These are phyloP conservation scores for Brienomyrus longianalis DNA, from an alignment of 2,113 vertebrate species.

Conservation along the genomic window DNA sequence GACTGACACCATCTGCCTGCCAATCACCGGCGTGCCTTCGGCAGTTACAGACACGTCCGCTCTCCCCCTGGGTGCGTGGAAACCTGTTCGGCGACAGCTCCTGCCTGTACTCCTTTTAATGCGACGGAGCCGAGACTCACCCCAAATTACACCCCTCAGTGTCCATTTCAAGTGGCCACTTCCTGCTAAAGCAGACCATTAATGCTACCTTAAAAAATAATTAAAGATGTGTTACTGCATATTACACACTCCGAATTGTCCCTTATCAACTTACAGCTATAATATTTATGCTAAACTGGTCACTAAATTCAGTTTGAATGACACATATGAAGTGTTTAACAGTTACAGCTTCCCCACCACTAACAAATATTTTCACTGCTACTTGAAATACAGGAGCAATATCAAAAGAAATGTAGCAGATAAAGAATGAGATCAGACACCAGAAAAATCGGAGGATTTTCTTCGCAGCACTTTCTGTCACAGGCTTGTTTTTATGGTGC, in stretches of 20 bases:
- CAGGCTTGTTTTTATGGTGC: background rate
- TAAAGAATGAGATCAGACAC: background rate
- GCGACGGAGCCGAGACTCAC: background rate
- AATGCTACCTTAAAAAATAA: background rate
- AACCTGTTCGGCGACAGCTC: background rate
- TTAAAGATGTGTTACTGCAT: background rate
- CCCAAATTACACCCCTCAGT: background rate
- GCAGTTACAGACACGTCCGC: background rate
- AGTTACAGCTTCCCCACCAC: background rate
- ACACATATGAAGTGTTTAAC: background rate
- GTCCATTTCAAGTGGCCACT: background rate
- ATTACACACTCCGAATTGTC: background rate
- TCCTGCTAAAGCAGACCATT: background rate
- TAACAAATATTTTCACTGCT: background rate
- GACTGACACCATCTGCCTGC: constrained; percentile 19
- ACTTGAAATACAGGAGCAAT: background rate
- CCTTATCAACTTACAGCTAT: background rate
- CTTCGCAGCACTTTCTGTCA: background rate
- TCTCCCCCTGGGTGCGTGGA: background rate
- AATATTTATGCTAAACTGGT: background rate
- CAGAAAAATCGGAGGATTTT: background rate
- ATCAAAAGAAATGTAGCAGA: background rate
- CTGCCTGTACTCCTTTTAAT: background rate
- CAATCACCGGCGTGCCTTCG: background rate
- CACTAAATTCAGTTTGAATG: background rate